Conservation (phyloP, 2,797 vertebrate species). For the Pantherophis vulpinus region DNA sequence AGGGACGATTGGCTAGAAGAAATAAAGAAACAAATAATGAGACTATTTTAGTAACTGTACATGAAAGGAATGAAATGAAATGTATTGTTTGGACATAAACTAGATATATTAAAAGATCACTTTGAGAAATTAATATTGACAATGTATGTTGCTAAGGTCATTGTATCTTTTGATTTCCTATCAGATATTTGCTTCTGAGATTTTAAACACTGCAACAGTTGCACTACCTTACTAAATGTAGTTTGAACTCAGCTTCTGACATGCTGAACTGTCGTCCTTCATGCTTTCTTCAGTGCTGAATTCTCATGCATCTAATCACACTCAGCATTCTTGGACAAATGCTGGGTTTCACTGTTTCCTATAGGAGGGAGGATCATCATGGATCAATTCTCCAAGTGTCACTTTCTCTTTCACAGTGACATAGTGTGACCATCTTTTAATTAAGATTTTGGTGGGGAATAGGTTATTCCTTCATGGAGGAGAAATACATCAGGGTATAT, state of each 20-base stretch:
- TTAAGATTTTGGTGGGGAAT: neutral
- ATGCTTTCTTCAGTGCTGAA: neutral
- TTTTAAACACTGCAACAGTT: neutral
- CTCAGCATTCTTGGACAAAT: neutral
- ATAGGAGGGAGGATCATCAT: neutral
- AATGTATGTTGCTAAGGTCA: neutral
- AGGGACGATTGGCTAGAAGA: neutral
- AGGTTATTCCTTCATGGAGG: neutral
- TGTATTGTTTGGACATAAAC: neutral
- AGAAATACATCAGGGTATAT: too few species aligned
- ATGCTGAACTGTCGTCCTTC: neutral
- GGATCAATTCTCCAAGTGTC: neutral
- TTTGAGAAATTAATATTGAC: neutral
- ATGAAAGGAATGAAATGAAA: neutral
- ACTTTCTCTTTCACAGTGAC: neutral
- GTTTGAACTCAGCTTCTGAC: neutral
- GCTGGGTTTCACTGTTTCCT: neutral
- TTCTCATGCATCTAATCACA: neutral
- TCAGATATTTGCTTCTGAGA: neutral
- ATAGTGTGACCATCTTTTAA: neutral
- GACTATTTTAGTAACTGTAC: neutral
- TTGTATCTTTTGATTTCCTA: neutral
- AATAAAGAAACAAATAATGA: neutral
- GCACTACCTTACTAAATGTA: neutral
- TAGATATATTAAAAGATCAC: neutral